Evolutionary conservation across 2,797 vertebrate genomes (phyloP).

Genomic region (Pangasius larnaudii): DNA sequence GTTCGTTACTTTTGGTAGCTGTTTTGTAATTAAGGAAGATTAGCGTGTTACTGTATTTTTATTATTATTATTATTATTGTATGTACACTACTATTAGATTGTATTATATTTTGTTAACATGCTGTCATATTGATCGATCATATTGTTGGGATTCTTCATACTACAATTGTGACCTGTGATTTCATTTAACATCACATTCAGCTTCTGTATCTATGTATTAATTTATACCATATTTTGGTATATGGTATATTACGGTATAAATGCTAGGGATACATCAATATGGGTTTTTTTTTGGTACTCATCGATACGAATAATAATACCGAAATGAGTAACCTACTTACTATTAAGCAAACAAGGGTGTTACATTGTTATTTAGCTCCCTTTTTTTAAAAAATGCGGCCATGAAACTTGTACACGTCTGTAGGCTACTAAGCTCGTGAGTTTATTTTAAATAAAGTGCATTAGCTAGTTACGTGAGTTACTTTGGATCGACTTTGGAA

Average conservation of each 20-base stretch:
- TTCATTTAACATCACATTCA: slow-evolving; percentile 36
- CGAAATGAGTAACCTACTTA: not conserved
- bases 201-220: slow-evolving; percentile 36
- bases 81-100: slow-evolving; percentile 42
- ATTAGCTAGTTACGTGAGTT: not conserved
- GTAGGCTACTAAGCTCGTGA: not conserved
- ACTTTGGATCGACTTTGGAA: not conserved
- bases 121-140: slow-evolving; percentile 9
- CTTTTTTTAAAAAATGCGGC: too few relatives aligned
- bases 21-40: slow-evolving; percentile 18
- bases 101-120: slow-evolving; percentile 41
- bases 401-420: not conserved
- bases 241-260: not conserved
- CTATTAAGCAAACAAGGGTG: not conserved
- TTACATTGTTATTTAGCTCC: not conserved
- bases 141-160: slow-evolving; percentile 22
- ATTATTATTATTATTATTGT: not conserved
- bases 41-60: slow-evolving; percentile 17
- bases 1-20: not conserved
- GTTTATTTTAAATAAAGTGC: not conserved
- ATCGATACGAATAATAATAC: not conserved
- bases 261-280: not conserved
- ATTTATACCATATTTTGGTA: slow-evolving; percentile 43
- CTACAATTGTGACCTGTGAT: slow-evolving; percentile 34
- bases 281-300: not conserved